Base-by-base conservation (phyloP, 2,797 vertebrate genomes). In the Eremophila alpestris region DNA sequence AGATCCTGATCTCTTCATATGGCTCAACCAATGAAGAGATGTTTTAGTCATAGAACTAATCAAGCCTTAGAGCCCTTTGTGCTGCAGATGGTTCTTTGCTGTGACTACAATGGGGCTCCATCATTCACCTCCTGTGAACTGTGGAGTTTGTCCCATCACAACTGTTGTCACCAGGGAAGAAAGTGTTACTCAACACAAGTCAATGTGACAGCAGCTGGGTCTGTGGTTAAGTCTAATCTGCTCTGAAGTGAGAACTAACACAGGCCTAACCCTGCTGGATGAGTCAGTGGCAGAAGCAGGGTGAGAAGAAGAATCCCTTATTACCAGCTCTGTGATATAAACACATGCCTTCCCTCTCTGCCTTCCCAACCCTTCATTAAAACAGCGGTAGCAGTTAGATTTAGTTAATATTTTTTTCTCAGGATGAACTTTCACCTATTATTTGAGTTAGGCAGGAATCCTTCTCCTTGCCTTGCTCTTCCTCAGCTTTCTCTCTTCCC, bases 271-370 rank as follows among this genome's bases (percentile, higher is more conserved):
- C 62, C 80, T 84, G 65, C 79, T 76, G 82, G 63, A 34, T 92
- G 94, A 96, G 90, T 92, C 93, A 95, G 87, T 64, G 92, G 79
- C 79, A 91, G 89, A 92, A 93, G 22, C 82, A 54, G 87, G 73
- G 48, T 2, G 4, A 85, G 65, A 94, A 74, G 48, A 82, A 74
- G 62, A 85, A 83, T 81, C 38, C 36, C 40, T 89, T 32, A 81
- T 94, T 81, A 92, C 73, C 89, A 92, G 51, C 83, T 73, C 79
- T 71, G 82, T 0, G 36, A 85, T 91, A 88, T 22, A 95, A 91
- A 91, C 94, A 82, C 69, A 70, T 38, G 43, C 55, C 90, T 77
- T 92, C 87, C 73, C 52, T 63, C 7, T 4, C 62, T 78, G 73
- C 22, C 76, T 85, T 81, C 79, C 73, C 87, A 95, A 69, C 76